These are phyloP conservation scores for Psophia crepitans DNA, from an alignment of 2,113 vertebrate genomes.

Conservation along the genomic window DNA sequence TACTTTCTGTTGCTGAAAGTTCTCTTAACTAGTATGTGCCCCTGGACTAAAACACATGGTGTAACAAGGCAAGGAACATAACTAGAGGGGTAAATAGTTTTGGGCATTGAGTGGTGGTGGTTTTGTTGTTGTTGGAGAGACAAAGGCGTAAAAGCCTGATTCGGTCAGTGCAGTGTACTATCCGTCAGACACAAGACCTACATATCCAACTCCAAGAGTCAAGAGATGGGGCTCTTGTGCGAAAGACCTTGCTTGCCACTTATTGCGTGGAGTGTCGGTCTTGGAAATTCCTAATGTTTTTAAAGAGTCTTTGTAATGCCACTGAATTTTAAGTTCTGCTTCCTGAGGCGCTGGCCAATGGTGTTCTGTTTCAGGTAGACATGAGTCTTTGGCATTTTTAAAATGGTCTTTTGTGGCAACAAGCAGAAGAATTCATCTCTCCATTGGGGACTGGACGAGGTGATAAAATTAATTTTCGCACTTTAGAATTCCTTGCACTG, in stretches of 20 bases:
- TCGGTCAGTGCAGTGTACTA: neutral
- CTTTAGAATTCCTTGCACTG: neutral
- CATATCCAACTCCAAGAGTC: neutral
- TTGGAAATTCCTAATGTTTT: neutral
- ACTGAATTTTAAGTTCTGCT: neutral
- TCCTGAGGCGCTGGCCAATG: neutral
- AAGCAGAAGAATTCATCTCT: neutral
- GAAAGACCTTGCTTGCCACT: neutral
- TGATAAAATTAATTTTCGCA: neutral
- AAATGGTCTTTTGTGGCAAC: neutral
- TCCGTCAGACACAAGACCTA: neutral
- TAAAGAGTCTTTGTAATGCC: neutral
- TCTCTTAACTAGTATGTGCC: neutral
- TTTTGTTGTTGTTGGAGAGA: neutral
- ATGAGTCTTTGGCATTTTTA: neutral
- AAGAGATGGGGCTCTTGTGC: neutral
- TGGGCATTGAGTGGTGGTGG: neutral
- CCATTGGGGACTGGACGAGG: accelerated
- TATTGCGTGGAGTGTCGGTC: neutral
- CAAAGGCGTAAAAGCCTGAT: neutral
- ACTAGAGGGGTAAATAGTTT: neutral
- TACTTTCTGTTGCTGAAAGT: neutral
- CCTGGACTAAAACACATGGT: neutral
- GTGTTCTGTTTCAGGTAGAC: neutral
- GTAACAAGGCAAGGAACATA: neutral